These are phyloP conservation scores for Eclectus roratus DNA, from an alignment of 2,113 vertebrate species.

Conservation along the genomic window DNA sequence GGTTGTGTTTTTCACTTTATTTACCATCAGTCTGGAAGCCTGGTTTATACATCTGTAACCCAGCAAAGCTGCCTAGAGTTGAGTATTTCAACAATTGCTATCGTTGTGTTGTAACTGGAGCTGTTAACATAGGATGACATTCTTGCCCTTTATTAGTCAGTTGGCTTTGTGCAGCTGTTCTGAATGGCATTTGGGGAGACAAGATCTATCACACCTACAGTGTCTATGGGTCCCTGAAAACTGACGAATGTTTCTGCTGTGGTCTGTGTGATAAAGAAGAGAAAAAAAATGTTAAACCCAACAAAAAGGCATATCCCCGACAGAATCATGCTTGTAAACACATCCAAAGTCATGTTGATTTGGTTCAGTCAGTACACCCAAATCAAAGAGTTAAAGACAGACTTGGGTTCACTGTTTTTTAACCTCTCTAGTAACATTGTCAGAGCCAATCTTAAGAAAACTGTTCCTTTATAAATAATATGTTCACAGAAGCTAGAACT, in stretches of 20 bases:
- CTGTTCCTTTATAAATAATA: background rate
- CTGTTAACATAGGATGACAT: conserved; percentile 2
- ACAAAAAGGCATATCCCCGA: background rate
- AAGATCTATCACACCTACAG: conserved; percentile 6
- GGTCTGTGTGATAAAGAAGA: background rate
- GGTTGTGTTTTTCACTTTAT: background rate
- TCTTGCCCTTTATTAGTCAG: background rate
- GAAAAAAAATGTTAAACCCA: background rate
- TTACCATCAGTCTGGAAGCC: background rate
- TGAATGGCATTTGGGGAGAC: background rate
- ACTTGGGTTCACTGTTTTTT: background rate
- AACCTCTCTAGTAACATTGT: background rate
- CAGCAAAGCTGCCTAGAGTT: background rate
- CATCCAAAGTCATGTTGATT: background rate
- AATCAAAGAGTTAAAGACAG: background rate
- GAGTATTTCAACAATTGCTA: background rate
- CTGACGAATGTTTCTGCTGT: background rate
- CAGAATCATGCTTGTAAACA: background rate
- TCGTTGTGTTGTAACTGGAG: conserved; percentile 15
- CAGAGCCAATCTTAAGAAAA: background rate
- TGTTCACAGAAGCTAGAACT: background rate
- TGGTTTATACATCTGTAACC: background rate
- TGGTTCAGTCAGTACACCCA: background rate
- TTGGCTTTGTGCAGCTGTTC: conserved; percentile 52
- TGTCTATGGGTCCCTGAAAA: background rate